Evolutionary conservation across 2,113 vertebrate genomes (phyloP).

Genomic region (Electrona antarctica): DNA sequence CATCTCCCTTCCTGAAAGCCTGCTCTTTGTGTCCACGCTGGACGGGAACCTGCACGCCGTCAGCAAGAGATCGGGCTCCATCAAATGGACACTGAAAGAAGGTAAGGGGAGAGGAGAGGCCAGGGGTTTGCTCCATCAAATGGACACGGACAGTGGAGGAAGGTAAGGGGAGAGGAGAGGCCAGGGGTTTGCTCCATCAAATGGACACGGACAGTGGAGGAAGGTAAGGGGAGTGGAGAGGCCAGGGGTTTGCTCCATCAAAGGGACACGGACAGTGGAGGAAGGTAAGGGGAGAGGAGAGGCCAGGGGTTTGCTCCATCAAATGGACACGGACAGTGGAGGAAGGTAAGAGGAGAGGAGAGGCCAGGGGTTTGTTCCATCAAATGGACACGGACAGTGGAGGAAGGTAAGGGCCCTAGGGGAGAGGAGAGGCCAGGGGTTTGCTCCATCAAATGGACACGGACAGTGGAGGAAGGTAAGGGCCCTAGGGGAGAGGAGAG

Average conservation of each 20-base stretch:
- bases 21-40: slow-evolving; percentile 95
- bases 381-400: slow-evolving; percentile 98
- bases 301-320: no score
- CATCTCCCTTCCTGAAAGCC: slow-evolving; percentile 91
- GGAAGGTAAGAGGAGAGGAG: slow-evolving; percentile 87
- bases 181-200: neutral
- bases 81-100: slow-evolving; percentile 99
- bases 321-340: slow-evolving; percentile 99
- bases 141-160: no score
- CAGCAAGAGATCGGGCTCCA: slow-evolving; percentile 93
- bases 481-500: no score
- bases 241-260: slow-evolving; percentile 75
- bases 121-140: no score
- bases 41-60: slow-evolving; percentile 97
- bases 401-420: slow-evolving; percentile 94
- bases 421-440: no score
- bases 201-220: no score
- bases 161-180: slow-evolving; percentile 75
- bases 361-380: no score
- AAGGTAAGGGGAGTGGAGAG: slow-evolving; percentile 76
- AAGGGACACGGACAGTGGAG: slow-evolving; percentile 98
- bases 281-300: slow-evolving; percentile 87
- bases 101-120: slow-evolving; percentile 73
- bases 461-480: slow-evolving; percentile 98
- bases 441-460: slow-evolving; percentile 96